Evolutionary conservation across 2,797 vertebrate genomes (phyloP).

Genomic region (Allochrocebus solatus): DNA sequence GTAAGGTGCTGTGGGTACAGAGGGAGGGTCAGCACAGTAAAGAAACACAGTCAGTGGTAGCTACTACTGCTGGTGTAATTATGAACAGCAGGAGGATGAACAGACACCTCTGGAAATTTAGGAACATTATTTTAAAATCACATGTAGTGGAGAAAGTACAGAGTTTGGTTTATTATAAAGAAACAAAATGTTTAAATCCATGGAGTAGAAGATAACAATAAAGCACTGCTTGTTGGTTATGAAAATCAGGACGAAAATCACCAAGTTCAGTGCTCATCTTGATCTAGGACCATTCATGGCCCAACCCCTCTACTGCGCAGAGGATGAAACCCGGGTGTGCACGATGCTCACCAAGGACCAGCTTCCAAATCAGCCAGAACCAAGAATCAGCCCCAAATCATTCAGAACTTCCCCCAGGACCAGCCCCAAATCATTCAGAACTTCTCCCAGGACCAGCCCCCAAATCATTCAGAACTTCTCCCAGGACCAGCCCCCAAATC

Average conservation of each 20-base stretch:
- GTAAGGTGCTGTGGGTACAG: neutral
- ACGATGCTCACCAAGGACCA: neutral
- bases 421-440: accelerated
- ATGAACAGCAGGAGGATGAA: neutral
- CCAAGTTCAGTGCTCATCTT: neutral
- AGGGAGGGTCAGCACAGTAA: neutral
- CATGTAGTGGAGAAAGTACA: neutral
- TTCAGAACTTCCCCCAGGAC: neutral
- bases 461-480: too few relatives aligned
- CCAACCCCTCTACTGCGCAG: neutral
- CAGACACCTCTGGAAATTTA: neutral
- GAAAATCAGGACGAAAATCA: neutral
- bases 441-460: neutral
- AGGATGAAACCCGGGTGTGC: accelerated
- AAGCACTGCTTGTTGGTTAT: neutral
- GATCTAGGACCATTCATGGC: too few relatives aligned
- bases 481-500: accelerated
- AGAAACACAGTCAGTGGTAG: neutral
- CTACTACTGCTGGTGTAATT: neutral
- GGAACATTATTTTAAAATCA: neutral
- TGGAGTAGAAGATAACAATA: neutral
- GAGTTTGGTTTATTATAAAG: neutral
- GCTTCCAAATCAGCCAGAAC: neutral
- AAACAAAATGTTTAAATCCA: neutral
- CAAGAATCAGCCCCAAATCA: neutral